Base-by-base conservation (phyloP, 2,113 vertebrate genomes). In the Illadopsis cleaveri region DNA sequence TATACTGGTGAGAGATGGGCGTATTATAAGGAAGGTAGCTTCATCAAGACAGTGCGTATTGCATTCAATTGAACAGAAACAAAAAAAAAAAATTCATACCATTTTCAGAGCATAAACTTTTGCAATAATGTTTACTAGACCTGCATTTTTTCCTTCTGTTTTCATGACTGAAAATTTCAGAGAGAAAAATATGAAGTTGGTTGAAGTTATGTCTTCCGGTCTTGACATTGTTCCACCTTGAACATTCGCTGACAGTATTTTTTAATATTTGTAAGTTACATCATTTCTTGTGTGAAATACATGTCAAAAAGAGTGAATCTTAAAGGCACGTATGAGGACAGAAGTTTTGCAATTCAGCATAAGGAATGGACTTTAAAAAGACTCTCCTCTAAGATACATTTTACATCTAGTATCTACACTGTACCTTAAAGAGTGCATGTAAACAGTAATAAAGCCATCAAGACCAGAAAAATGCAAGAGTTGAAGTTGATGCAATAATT, bases 351-450 rank as follows among this genome's bases (percentile, higher is more conserved):
- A 80, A 22, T 21, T 69, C 28, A 48, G 18, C n/a, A 15, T 35
- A 51, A 47, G 9, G 13, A 80, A 83, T 38, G 9, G 1, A 19
- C 2, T 68, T 38, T 19, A 44, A 51, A 53, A 72, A 54, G 5
- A 19, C 11, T 69, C 7, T 71, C 64, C 12, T 53, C 10, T 64
- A 72, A 19, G 37, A 50, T 2, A 9, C 54, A 69, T 87, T 77
- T 78, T 64, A 33, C 5, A 4, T 37, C 24, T 64, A 48, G 64
- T 20, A 48, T 44, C 19, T 10, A 73, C 1, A 1, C 62, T n/a
- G 23, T 10, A 31, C 5, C 10, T 42, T 44, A 38, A 51, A 11
- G 3, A 23, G 1, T 35, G 2, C 0, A 0, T 19, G 6, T 44
- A 44, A 82, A 87, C 50, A 44, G 1, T 8, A 50, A 8, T 35